These are phyloP conservation scores for Epicauta chinensis DNA, from an alignment of 1,140 invertebrate genomes.

Conservation along the genomic window DNA sequence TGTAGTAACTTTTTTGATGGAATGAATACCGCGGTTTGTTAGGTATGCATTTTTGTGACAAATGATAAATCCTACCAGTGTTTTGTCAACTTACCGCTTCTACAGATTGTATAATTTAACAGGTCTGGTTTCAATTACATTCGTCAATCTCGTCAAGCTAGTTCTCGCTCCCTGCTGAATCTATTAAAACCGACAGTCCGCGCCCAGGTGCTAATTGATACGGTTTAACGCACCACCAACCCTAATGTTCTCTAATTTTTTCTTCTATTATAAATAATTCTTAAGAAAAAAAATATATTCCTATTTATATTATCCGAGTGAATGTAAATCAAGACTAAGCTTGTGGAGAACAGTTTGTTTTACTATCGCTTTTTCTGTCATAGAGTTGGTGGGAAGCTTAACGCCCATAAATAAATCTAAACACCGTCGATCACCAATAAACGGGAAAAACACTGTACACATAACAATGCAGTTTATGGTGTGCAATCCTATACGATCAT, in stretches of 20 bases:
- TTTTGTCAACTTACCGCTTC: slow-evolving; percentile 32
- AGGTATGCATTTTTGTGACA: slow-evolving; percentile 39
- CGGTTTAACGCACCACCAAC: slow-evolving; percentile 6
- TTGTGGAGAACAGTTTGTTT: slow-evolving; percentile 13
- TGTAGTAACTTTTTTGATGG: slow-evolving; percentile 29
- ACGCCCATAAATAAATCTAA: slow-evolving; percentile 13
- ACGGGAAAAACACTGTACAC: slow-evolving; percentile 12
- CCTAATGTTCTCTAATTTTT: too few relatives aligned
- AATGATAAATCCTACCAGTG: slow-evolving; percentile 34
- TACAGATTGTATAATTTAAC: slow-evolving; percentile 24
- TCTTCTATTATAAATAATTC: too few relatives aligned
- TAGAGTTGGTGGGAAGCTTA: slow-evolving; percentile 15
- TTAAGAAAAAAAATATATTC: too few relatives aligned
- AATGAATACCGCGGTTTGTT: slow-evolving; percentile 34
- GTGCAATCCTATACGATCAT: slow-evolving; percentile 17
- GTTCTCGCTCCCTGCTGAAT: slow-evolving; percentile 17
- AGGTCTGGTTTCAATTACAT: slow-evolving; percentile 32
- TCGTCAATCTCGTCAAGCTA: slow-evolving; percentile 21
- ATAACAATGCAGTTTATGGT: slow-evolving; percentile 28
- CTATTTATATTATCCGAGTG: slow-evolving; percentile 1
- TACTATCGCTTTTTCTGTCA: slow-evolving; percentile 14
- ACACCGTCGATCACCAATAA: slow-evolving; percentile 20
- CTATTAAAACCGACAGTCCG: slow-evolving; percentile 10
- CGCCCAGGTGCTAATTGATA: slow-evolving; percentile 13
- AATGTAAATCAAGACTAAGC: slow-evolving; percentile 14